phyloP scores from a whole-genome alignment of 2,797 vertebrate genomes.

The Peromyscus nudipes region DNA sequence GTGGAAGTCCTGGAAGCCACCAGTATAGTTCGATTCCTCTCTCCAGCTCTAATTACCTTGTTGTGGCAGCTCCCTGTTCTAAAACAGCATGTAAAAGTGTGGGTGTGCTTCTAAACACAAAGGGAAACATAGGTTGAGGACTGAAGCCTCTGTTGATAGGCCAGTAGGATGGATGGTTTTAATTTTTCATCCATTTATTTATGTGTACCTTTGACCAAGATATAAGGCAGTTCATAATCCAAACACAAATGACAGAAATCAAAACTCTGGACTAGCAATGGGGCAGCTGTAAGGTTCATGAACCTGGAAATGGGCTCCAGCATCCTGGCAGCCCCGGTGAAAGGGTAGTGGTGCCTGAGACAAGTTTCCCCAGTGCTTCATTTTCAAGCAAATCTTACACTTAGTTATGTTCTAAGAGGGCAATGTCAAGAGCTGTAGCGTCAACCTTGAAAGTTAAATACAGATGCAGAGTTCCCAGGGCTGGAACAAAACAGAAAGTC shows the following conservation, averaged over 20 bases:
- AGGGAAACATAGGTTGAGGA: neutral
- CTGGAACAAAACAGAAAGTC: neutral
- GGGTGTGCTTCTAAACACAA: neutral
- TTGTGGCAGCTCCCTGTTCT: neutral
- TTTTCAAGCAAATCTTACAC: neutral
- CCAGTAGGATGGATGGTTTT: neutral
- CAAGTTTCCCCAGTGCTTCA: neutral
- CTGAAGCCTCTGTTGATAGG: neutral
- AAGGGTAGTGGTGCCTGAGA: neutral
- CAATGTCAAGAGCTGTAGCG: neutral
- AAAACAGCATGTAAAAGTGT: neutral
- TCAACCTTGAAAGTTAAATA: neutral
- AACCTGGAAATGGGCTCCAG: neutral
- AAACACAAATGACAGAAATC: neutral
- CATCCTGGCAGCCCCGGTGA: constrained; percentile 9
- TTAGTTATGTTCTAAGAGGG: neutral
- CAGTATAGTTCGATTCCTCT: neutral
- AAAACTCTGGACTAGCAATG: neutral
- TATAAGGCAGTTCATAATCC: neutral
- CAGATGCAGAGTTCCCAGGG: neutral
- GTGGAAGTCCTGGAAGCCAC: neutral
- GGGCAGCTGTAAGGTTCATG: neutral
- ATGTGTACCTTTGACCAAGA: neutral
- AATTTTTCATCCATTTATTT: neutral
- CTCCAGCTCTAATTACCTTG: neutral